A percentile compares a stretch with the other conserved stretches of the same genome.
Evolutionary conservation across 1,140 invertebrate genomes (phyloP).

Genomic region (Mesaphorura yosii): DNA sequence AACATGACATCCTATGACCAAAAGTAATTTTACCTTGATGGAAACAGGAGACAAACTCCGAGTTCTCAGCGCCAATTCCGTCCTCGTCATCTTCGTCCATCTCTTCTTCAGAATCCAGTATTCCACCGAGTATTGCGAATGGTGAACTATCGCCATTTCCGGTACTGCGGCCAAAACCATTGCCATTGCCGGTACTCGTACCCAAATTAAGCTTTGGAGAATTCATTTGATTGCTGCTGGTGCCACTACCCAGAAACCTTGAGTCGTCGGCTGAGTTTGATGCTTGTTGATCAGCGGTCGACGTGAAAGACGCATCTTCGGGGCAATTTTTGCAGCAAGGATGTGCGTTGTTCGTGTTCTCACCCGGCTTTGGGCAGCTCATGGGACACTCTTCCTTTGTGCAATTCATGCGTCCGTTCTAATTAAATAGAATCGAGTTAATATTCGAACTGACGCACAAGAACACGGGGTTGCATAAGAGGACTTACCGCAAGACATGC

Average conservation of each 20-base stretch:
- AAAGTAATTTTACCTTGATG: constrained; percentile 25
- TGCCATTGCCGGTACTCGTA: not conserved
- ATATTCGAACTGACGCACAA: not conserved
- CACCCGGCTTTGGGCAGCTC: constrained; percentile 10
- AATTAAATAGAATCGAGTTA: not conserved
- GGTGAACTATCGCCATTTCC: constrained; percentile 3
- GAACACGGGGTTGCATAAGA: not conserved
- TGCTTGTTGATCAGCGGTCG: not conserved
- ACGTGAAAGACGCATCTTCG: not conserved
- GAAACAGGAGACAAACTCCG: constrained; percentile 24
- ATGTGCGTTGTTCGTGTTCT: too few species aligned
- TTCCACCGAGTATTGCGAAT: constrained; percentile 10
- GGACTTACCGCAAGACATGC: constrained; percentile 23
- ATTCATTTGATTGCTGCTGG: not conserved
- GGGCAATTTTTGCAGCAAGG: constrained; percentile 27
- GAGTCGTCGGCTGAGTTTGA: not conserved
- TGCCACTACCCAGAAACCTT: constrained; percentile 1
- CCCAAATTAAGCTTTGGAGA: too few species aligned
- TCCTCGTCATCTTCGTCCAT: constrained; percentile 14
- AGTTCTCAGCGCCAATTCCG: too few species aligned
- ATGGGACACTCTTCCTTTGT: constrained; percentile 24
- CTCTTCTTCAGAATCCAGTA: constrained; percentile 22
- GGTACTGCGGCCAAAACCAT: not conserved
- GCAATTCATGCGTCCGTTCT: constrained; percentile 26
- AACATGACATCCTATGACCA: too few species aligned